A percentile compares a stretch with the other conserved stretches of the same genome.
These are phyloP conservation scores for Drosophila melanica DNA, from an alignment of 1,140 invertebrate genomes.

Conservation along the genomic window DNA sequence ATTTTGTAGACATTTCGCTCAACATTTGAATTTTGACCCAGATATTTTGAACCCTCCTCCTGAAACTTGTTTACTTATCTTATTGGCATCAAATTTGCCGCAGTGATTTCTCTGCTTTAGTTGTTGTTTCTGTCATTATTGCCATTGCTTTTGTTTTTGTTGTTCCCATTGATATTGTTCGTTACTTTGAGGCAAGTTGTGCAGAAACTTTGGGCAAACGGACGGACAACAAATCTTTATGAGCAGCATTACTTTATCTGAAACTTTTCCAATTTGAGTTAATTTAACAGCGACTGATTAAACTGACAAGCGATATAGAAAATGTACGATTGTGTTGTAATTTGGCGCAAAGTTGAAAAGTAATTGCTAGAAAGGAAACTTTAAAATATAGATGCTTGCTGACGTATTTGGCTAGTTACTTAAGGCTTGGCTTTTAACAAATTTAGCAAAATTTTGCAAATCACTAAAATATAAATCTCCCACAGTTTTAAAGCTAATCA, in stretches of 20 bases:
- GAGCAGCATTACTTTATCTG: slow-evolving; percentile 45
- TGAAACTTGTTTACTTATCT: slow-evolving; percentile 58
- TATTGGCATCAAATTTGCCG: slow-evolving; percentile 36
- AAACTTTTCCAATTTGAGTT: slow-evolving; percentile 59
- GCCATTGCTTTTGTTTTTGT: slow-evolving; percentile 9
- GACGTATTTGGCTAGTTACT: background rate
- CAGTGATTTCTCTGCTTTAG: slow-evolving; percentile 26
- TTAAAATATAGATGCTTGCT: background rate
- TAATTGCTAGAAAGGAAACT: background rate
- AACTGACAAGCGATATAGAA: slow-evolving; percentile 25
- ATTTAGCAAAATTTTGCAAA: too few species aligned
- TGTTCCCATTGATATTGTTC: slow-evolving; percentile 18
- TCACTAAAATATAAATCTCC: too few species aligned
- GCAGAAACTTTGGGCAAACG: slow-evolving; percentile 6
- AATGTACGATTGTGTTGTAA: slow-evolving; percentile 11
- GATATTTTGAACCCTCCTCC: slow-evolving; percentile 32
- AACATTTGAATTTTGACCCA: slow-evolving; percentile 55
- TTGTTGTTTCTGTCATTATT: too few species aligned
- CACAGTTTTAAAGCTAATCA: too few species aligned
- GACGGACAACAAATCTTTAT: slow-evolving; percentile 25
- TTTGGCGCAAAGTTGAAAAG: slow-evolving; percentile 10
- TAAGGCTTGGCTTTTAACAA: too few species aligned
- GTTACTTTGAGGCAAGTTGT: slow-evolving; percentile 5
- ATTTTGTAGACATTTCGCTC: slow-evolving; percentile 27
- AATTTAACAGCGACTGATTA: slow-evolving; percentile 44